These are phyloP conservation scores for Aphelenchoides besseyi DNA, from an alignment of 1,140 invertebrate species.

Conservation along the genomic window DNA sequence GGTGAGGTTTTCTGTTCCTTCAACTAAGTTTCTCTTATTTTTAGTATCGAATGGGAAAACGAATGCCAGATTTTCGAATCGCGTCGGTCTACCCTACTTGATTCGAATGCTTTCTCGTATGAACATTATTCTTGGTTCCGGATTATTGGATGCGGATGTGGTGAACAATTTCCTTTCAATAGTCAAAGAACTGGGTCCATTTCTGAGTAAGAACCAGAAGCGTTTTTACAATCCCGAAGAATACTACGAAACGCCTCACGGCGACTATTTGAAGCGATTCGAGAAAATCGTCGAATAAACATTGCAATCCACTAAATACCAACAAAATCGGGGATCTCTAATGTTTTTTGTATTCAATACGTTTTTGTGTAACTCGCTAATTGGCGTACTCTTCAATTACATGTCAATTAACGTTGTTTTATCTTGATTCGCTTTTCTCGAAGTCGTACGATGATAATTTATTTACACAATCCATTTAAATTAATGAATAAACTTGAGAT, in stretches of 20 bases:
- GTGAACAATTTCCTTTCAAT: neutral
- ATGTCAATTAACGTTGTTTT: too few relatives aligned
- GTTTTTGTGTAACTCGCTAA: too few relatives aligned
- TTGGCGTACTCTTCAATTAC: too few relatives aligned
- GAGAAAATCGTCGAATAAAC: neutral
- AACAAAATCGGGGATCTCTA: too few relatives aligned
- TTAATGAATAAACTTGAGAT: too few relatives aligned
- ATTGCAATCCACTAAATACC: too few relatives aligned
- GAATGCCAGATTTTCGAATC: neutral
- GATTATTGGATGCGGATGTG: neutral
- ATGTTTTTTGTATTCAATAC: too few relatives aligned
- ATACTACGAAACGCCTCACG: neutral
- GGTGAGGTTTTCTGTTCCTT: neutral
- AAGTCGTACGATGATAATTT: too few relatives aligned
- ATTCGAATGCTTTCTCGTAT: neutral
- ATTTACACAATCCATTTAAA: too few relatives aligned
- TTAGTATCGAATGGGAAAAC: neutral
- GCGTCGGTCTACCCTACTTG: neutral
- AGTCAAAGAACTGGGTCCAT: neutral
- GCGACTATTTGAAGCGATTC: neutral
- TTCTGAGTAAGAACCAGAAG: too few relatives aligned
- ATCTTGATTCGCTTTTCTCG: too few relatives aligned
- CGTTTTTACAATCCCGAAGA: neutral
- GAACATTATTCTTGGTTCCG: neutral
- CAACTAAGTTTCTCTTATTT: neutral